These are phyloP conservation scores for Trissoscelio sp. DNA, from an alignment of 2,888 invertebrate genomes.

Conservation along the genomic window DNA sequence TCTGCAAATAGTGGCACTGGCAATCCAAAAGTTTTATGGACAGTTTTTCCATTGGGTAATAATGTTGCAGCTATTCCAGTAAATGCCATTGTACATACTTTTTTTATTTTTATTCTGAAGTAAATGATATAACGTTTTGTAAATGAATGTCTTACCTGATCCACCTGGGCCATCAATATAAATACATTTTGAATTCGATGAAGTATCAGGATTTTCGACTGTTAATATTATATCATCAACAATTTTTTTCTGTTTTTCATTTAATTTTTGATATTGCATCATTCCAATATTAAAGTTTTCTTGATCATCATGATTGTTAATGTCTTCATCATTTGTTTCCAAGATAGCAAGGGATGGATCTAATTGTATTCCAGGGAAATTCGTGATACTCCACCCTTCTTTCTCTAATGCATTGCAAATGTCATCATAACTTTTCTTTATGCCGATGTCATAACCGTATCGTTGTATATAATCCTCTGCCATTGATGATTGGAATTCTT, in stretches of 20 bases:
- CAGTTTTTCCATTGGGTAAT: constrained; percentile 71
- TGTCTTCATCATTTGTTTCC: not conserved
- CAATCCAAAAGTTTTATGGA: constrained; percentile 66
- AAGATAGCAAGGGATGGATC: not conserved
- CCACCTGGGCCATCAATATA: constrained; percentile 35
- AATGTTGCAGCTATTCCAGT: constrained; percentile 13
- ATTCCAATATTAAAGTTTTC: not conserved
- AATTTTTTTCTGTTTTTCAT: constrained; percentile 65
- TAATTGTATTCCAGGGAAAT: constrained; percentile 17
- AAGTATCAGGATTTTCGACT: constrained; percentile 11
- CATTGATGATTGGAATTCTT: constrained; percentile 18
- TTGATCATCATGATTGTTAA: too few relatives aligned
- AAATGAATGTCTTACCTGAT: constrained; percentile 29
- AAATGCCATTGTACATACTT: constrained; percentile 73
- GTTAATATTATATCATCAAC: constrained; percentile 53
- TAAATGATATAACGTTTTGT: constrained; percentile 49
- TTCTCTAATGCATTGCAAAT: constrained; percentile 5
- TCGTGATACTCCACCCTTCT: constrained; percentile 29
- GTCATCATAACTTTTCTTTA: constrained; percentile 1
- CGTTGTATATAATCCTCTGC: constrained; percentile 13
- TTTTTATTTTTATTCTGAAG: constrained; percentile 34
- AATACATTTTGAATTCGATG: constrained; percentile 16
- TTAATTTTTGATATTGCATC: constrained; percentile 20
- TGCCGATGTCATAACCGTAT: constrained; percentile 16
- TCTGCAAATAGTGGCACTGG: constrained; percentile 44